These are phyloP conservation scores for Gymnoscopelus microlampas DNA, from an alignment of 2,797 vertebrate genomes.

Conservation along the genomic window DNA sequence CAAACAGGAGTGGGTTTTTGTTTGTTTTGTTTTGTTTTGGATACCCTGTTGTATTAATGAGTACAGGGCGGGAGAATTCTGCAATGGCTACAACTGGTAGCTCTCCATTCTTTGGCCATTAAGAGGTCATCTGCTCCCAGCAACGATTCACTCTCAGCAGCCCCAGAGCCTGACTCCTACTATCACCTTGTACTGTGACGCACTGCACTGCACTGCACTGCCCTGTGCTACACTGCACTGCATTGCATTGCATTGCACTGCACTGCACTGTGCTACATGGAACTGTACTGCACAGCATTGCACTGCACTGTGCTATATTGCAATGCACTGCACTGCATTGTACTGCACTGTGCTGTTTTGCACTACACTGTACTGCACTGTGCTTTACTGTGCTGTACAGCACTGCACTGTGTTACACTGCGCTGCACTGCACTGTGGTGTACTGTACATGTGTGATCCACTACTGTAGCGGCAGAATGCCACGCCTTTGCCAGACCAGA, in stretches of 20 bases:
- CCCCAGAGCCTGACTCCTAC: constrained; percentile 58
- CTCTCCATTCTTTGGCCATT: constrained; percentile 16
- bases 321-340: not conserved
- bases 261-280: not conserved
- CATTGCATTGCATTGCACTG: not conserved
- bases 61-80: constrained; percentile 33
- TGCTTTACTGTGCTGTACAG: not conserved
- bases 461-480: constrained; percentile 60
- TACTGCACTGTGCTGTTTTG: not conserved
- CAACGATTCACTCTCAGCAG: constrained; percentile 66
- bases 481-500: constrained; percentile 78
- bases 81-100: constrained; percentile 31
- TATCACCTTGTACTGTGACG: constrained; percentile 49
- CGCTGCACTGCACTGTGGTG: not conserved
- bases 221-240: not conserved
- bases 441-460: constrained; percentile 31
- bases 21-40: too few relatives aligned
- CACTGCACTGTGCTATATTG: not conserved
- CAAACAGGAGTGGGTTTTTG: too few relatives aligned
- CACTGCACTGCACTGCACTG: not conserved
- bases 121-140: constrained; percentile 26
- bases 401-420: not conserved
- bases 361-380: not conserved
- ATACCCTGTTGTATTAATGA: constrained; percentile 3
- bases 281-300: not conserved